Evolutionary conservation across 2,113 vertebrate species (phyloP).

Genomic region (Hyperoodon ampullatus): DNA sequence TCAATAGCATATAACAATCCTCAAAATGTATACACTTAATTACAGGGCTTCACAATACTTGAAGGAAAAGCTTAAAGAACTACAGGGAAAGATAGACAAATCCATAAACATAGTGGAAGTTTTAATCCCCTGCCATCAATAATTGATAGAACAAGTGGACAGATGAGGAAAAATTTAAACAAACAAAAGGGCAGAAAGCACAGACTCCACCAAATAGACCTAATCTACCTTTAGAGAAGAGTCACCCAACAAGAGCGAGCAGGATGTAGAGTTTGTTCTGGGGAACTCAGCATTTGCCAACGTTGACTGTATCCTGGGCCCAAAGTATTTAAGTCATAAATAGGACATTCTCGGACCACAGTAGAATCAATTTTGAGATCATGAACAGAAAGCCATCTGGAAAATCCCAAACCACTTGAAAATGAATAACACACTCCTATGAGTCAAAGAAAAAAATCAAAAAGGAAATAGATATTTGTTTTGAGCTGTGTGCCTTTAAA

Average conservation of each 20-base stretch:
- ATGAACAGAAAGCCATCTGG: background rate
- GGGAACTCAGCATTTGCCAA: background rate
- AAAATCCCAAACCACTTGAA: background rate
- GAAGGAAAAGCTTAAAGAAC: too few relatives aligned
- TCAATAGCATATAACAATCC: background rate
- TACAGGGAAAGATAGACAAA: background rate
- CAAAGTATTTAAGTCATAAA: background rate
- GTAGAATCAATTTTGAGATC: background rate
- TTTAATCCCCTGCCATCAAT: background rate
- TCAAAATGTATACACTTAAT: background rate
- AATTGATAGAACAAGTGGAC: background rate
- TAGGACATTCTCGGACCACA: background rate
- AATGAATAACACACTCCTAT: background rate
- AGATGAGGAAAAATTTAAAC: background rate
- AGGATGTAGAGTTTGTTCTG: background rate
- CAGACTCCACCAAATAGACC: background rate
- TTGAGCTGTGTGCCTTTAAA: background rate
- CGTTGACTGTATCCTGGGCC: too few relatives aligned
- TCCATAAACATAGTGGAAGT: too few relatives aligned
- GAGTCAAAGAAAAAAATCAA: background rate
- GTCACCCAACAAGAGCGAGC: too few relatives aligned
- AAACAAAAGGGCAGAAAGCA: background rate
- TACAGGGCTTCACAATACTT: background rate
- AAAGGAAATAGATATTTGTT: background rate
- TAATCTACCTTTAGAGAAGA: fast-evolving